These are phyloP conservation scores for Chrysodeixis includens DNA, from an alignment of 2,888 invertebrate genomes.

Conservation along the genomic window DNA sequence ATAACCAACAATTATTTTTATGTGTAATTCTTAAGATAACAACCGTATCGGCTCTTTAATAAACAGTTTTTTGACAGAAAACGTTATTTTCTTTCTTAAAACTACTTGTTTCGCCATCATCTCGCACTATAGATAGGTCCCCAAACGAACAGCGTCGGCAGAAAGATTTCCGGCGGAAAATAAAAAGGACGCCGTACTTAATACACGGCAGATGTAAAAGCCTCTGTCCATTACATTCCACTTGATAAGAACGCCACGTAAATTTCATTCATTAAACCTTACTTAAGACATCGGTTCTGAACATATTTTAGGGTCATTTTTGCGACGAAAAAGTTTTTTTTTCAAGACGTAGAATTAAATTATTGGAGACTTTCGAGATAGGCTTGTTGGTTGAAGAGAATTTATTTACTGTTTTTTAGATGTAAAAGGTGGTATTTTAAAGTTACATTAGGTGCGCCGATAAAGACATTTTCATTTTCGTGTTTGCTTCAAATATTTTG, in stretches of 20 bases:
- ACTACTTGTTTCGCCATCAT: background rate
- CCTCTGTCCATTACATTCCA: constrained; percentile 45
- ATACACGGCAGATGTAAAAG: constrained; percentile 51
- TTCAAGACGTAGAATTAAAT: background rate
- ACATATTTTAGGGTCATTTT: constrained; percentile 10
- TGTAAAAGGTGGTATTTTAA: background rate
- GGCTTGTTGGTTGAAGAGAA: background rate
- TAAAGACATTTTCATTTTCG: background rate
- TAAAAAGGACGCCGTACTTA: constrained; percentile 55
- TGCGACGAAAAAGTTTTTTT: constrained; percentile 6
- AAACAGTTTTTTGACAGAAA: background rate
- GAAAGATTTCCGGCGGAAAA: constrained; percentile 63
- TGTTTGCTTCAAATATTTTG: background rate
- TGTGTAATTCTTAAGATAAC: too few relatives aligned
- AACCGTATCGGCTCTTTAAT: too few relatives aligned
- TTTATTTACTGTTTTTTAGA: constrained; percentile 2
- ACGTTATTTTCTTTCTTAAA: too few relatives aligned
- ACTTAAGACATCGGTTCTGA: constrained; percentile 30
- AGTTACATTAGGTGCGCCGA: background rate
- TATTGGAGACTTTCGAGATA: constrained; percentile 1
- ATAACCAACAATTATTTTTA: too few relatives aligned
- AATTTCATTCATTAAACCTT: constrained; percentile 56
- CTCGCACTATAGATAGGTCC: constrained; percentile 45
- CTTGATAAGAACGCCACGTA: constrained; percentile 52
- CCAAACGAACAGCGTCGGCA: constrained; percentile 53